These are phyloP conservation scores for Barypeithes pellucidus DNA, from an alignment of 2,888 invertebrate genomes.

Conservation along the genomic window DNA sequence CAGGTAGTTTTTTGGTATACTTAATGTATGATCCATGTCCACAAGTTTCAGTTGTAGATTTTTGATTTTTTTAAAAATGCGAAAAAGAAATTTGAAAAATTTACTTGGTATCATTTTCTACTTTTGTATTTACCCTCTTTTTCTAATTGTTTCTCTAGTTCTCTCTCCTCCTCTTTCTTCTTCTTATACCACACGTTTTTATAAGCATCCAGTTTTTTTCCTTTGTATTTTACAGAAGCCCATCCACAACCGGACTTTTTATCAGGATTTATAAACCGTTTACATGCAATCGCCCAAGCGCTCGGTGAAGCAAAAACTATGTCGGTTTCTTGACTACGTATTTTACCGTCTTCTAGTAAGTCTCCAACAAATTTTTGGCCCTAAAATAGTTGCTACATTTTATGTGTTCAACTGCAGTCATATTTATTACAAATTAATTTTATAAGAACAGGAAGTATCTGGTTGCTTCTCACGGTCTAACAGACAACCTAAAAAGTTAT, in stretches of 20 bases:
- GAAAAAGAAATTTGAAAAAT: no score
- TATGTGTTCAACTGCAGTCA: no score
- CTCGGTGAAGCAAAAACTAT: conserved; percentile 92
- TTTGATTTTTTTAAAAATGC: no score
- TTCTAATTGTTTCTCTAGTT: conserved; percentile 63
- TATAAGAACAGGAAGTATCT: no score
- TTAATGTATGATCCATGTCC: no score
- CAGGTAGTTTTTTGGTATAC: no score
- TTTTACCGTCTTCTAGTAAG: conserved; percentile 88
- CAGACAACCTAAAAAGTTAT: no score
- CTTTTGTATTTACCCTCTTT: conserved; percentile 60
- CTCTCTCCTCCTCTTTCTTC: conserved; percentile 68
- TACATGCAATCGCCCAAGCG: conserved; percentile 95
- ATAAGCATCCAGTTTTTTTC: conserved; percentile 90
- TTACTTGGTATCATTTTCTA: no score
- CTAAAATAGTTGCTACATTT: conserved; percentile 71
- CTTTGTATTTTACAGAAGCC: conserved; percentile 92
- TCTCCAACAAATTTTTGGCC: conserved; percentile 93
- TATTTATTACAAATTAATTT: no score
- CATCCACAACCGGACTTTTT: conserved; percentile 95
- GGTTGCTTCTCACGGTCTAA: no score
- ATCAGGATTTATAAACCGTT: conserved; percentile 91
- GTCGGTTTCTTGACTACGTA: conserved; percentile 90
- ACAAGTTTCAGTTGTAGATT: no score
- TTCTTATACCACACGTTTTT: conserved; percentile 89